phyloP scores from a whole-genome alignment of 2,888 invertebrate genomes.

The Aproaerema taeniolella region DNA sequence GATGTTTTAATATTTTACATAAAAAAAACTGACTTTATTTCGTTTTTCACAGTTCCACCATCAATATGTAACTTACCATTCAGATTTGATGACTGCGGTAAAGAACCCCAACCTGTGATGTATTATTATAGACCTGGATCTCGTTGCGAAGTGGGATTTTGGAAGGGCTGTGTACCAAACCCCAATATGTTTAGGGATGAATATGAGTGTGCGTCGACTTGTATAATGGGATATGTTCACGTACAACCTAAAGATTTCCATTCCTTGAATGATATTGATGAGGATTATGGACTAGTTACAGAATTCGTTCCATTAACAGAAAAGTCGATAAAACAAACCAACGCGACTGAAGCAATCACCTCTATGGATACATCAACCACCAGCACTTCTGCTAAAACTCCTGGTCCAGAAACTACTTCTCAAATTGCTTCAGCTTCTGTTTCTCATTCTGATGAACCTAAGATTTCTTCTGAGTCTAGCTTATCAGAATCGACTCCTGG shows the following conservation, averaged over 20 bases:
- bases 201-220: constrained; percentile 57
- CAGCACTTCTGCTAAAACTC: no score
- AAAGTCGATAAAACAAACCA: no score
- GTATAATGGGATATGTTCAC: constrained; percentile 18
- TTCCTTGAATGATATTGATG: neutral
- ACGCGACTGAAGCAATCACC: no score
- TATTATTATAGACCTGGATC: constrained; percentile 64
- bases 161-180: constrained; percentile 62
- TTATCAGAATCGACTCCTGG: neutral
- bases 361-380: no score
- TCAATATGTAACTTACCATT: constrained; percentile 47
- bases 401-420: no score
- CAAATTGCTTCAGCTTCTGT: no score
- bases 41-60: constrained; percentile 52
- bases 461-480: no score
- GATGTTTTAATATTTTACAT: neutral
- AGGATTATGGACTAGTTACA: no score
- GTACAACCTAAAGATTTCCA: neutral
- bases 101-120: constrained; percentile 41
- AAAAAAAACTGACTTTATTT: no score
- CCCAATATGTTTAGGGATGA: constrained; percentile 60
- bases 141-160: constrained; percentile 59
- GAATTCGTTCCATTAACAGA: no score
- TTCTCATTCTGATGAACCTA: no score
- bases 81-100: constrained; percentile 57